Percentiles rank a stretch among this genome's conserved stretches.
phyloP scores from a whole-genome alignment of 1,140 invertebrate species.

The Drosophila dunni region DNA sequence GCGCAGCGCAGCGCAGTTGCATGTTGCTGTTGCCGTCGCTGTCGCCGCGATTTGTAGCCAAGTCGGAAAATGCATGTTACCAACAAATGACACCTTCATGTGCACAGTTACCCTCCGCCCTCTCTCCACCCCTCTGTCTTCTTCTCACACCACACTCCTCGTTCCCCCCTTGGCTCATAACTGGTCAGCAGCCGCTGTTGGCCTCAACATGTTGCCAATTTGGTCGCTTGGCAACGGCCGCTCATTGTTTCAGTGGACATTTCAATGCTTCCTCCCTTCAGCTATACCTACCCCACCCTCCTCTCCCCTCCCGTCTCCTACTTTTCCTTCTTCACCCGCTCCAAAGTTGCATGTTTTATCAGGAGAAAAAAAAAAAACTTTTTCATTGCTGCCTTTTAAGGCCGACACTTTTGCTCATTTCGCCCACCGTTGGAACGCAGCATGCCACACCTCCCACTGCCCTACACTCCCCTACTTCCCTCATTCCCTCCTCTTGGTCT shows the following conservation, averaged over 20 bases:
- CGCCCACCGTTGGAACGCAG: conserved; percentile 30
- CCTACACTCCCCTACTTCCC: background rate
- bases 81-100: conserved; percentile 82
- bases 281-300: background rate
- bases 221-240: conserved; percentile 55
- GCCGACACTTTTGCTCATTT: conserved; percentile 71
- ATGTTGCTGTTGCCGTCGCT: conserved; percentile 46
- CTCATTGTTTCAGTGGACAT: conserved; percentile 71
- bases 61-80: conserved; percentile 76
- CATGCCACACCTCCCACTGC: background rate
- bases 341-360: conserved; percentile 64
- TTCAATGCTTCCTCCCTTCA: conserved; percentile 63
- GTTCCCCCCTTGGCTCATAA: conserved; percentile 40
- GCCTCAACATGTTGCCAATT: conserved; percentile 66
- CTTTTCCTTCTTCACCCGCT: conserved; percentile 34
- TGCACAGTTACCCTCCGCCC: conserved; percentile 41
- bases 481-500: background rate
- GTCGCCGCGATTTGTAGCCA: conserved; percentile 70
- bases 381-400: conserved; percentile 71
- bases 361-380: conserved; percentile 39
- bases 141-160: background rate
- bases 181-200: conserved; percentile 40
- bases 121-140: background rate
- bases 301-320: background rate
- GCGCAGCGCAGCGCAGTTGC: conserved; percentile 31